These are phyloP conservation scores for Rhizoglyphus robini DNA, from an alignment of 1,140 invertebrate species.

Conservation along the genomic window DNA sequence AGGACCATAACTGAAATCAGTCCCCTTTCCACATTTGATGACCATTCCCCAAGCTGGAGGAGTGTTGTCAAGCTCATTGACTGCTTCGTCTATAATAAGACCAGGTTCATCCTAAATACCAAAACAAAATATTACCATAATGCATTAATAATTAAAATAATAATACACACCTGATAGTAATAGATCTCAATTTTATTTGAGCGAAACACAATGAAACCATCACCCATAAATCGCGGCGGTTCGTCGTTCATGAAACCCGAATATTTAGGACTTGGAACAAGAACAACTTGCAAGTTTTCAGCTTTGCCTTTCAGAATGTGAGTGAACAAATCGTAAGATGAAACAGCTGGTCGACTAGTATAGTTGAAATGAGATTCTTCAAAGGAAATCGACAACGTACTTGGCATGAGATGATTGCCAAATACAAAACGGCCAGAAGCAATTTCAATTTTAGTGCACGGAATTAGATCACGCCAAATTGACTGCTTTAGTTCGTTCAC, in stretches of 20 bases:
- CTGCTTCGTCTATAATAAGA: background rate
- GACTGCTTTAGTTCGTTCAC: constrained; percentile 17
- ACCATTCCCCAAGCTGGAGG: constrained; percentile 88
- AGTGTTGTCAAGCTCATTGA: constrained; percentile 44
- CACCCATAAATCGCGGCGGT: constrained; percentile 90
- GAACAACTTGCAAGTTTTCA: constrained; percentile 85
- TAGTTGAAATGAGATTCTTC: constrained; percentile 91
- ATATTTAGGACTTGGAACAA: constrained; percentile 84
- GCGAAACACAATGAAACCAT: constrained; percentile 91
- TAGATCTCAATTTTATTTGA: constrained; percentile 87
- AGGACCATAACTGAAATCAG: constrained; percentile 93
- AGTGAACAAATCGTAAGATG: constrained; percentile 84
- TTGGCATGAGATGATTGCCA: constrained; percentile 88
- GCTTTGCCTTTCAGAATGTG: constrained; percentile 86
- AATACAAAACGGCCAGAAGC: constrained; percentile 79
- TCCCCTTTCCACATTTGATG: constrained; percentile 90
- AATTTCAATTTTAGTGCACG: constrained; percentile 88
- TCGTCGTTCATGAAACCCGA: constrained; percentile 72
- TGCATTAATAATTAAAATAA: too few relatives aligned
- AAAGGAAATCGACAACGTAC: constrained; percentile 75
- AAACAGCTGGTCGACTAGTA: constrained; percentile 85
- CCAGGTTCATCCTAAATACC: background rate
- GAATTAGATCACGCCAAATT: constrained; percentile 85
- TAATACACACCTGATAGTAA: constrained; percentile 96
- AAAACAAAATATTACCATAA: too few relatives aligned